phyloP scores from a whole-genome alignment of 1,140 invertebrate genomes.

The Cydia pomonella region DNA sequence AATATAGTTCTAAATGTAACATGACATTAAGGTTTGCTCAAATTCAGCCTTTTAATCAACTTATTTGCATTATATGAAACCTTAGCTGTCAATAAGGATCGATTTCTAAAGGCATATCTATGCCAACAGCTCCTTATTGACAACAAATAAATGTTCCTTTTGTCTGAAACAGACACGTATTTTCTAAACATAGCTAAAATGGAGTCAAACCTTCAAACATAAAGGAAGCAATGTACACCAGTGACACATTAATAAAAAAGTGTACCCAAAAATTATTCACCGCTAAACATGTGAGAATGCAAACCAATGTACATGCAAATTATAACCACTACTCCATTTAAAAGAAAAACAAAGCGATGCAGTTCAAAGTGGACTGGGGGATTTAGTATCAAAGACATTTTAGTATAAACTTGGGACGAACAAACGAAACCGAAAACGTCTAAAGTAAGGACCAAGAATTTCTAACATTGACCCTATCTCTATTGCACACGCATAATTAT shows the following conservation, averaged over 20 bases:
- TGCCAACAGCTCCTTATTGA: neutral
- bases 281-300: constrained; percentile 58
- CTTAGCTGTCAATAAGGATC: neutral
- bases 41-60: neutral
- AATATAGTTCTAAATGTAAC: constrained; percentile 6
- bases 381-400: constrained; percentile 47
- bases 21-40: constrained; percentile 29
- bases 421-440: neutral
- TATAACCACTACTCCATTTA: constrained; percentile 51
- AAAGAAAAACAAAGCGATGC: constrained; percentile 71
- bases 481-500: too few relatives aligned
- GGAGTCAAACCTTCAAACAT: constrained; percentile 41
- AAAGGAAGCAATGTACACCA: constrained; percentile 48
- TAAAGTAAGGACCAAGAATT: too few relatives aligned
- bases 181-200: constrained; percentile 20
- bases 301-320: constrained; percentile 79
- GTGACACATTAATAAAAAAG: constrained; percentile 46
- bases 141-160: neutral
- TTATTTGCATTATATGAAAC: neutral
- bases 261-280: constrained; percentile 51
- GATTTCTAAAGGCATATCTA: neutral
- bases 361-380: constrained; percentile 51
- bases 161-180: neutral
- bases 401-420: constrained; percentile 36
- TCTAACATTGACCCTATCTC: too few relatives aligned